Evolutionary conservation across 2,797 vertebrate species (phyloP).

Genomic region (Phrynocephalus guinanensis): DNA sequence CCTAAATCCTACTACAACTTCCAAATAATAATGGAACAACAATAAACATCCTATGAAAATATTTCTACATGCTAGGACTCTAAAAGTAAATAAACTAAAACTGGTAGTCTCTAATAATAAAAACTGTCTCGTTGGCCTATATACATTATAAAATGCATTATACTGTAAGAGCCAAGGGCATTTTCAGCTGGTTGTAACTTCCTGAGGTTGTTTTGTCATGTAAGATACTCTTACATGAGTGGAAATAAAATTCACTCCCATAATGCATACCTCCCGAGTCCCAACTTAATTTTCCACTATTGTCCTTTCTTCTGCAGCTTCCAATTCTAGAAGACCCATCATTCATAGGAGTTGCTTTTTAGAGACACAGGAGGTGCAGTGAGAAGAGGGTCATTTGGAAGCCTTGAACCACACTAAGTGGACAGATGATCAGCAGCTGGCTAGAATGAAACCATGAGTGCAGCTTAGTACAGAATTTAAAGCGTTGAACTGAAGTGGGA

Average conservation of each 20-base stretch:
- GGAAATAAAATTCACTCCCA: not conserved
- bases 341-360: too few relatives aligned
- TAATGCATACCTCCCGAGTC: not conserved
- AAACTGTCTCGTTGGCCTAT: not conserved
- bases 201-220: not conserved
- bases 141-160: not conserved
- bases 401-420: too few relatives aligned
- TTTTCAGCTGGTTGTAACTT: not conserved
- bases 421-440: too few relatives aligned
- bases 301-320: not conserved
- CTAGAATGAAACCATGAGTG: not conserved
- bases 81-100: not conserved
- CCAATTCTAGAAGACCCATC: not conserved
- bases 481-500: too few relatives aligned
- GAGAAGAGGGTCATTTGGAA: not conserved
- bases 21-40: constrained; percentile 40
- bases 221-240: not conserved
- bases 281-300: too few relatives aligned
- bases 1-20: constrained; percentile 60
- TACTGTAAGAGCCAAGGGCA: not conserved
- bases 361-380: too few relatives aligned
- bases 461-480: not conserved
- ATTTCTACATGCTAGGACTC: not conserved
- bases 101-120: not conserved
- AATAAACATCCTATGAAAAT: constrained; percentile 49